Base-by-base conservation (phyloP, 2,888 invertebrate genomes). In the Ectemnius continuus region DNA sequence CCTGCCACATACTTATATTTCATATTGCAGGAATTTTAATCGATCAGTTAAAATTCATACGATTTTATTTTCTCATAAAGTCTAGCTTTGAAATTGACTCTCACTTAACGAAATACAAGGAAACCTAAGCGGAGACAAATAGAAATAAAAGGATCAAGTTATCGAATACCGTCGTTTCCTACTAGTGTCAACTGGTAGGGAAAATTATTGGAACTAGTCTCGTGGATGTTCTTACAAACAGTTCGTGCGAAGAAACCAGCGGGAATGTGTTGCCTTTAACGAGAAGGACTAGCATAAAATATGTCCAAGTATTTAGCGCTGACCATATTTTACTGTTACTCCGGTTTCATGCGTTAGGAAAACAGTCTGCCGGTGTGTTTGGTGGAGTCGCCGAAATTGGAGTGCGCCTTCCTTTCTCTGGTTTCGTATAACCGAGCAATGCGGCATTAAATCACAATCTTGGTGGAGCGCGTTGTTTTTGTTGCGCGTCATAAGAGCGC, bases 41-140 rank as follows among this genome's bases (percentile, higher is more conserved):
- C 16, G n/a, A 14, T n/a, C 4, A 52, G 5, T 14, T 52, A 16
- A 16, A 52, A 52, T 14, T 52, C 11, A 11, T 13, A 52, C 16
- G 2, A 52, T 52, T 52, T 36, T 6, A 36, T 36, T 36, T 8
- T 36, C 36, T 36, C 8, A 8, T 8, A 36, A 36, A 36, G 11
- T 36, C 1, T 11, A 36, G 82, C 76, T 79, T 82, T 78, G 81
- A 86, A 88, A 85, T 85, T 81, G 85, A 86, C 84, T 85, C 83
- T 84, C 76, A 70, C 85, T 86, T 84, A 85, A 86, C 79, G 83
- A 82, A 86, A 84, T 84, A 86, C 84, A 83, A 57, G 85, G 81
- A 82, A 63, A 67, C 69, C 73, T 71, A 76, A 82, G 82, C 78
- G 76, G 68, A 71, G 73, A 75, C 78, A 79, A 83, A 83, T 81